Percentiles rank a stretch among this genome's conserved stretches.
phyloP scores from a whole-genome alignment of 2,113 vertebrate genomes.

The Haemorhous mexicanus region DNA sequence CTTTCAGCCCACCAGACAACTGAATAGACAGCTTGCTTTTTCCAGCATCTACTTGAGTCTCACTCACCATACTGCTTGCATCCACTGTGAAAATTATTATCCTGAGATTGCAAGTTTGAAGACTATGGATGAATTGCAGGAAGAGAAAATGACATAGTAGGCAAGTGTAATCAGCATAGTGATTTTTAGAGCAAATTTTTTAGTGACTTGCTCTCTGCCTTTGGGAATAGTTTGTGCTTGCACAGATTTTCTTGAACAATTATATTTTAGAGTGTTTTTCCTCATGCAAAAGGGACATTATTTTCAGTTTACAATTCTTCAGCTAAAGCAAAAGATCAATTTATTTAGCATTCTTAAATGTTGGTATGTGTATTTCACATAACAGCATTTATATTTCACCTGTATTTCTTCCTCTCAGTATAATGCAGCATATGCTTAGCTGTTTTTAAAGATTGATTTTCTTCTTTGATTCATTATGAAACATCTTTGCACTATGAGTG shows the following conservation, averaged over 20 bases:
- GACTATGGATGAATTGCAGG: not conserved
- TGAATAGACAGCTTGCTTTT: not conserved
- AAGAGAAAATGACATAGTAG: not conserved
- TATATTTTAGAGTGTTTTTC: not conserved
- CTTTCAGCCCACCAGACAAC: not conserved
- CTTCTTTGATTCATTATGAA: not conserved
- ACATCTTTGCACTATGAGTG: not conserved
- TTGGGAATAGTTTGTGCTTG: not conserved
- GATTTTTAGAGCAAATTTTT: not conserved
- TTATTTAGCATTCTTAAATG: not conserved
- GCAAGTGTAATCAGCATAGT: not conserved
- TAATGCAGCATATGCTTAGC: not conserved
- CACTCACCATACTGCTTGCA: not conserved
- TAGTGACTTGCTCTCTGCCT: not conserved
- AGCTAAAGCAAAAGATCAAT: not conserved
- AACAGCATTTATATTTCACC: not conserved
- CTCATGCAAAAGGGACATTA: not conserved
- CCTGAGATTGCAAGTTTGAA: not conserved
- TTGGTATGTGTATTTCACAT: not conserved
- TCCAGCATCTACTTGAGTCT: not conserved
- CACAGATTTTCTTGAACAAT: not conserved
- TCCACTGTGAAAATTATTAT: not conserved
- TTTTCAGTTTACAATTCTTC: not conserved
- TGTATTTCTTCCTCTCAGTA: not conserved
- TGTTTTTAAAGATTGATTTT: not conserved